A percentile compares a stretch with the other conserved stretches of the same genome.
phyloP scores from a whole-genome alignment of 2,113 vertebrate genomes.

The Pterophyllum scalare region DNA sequence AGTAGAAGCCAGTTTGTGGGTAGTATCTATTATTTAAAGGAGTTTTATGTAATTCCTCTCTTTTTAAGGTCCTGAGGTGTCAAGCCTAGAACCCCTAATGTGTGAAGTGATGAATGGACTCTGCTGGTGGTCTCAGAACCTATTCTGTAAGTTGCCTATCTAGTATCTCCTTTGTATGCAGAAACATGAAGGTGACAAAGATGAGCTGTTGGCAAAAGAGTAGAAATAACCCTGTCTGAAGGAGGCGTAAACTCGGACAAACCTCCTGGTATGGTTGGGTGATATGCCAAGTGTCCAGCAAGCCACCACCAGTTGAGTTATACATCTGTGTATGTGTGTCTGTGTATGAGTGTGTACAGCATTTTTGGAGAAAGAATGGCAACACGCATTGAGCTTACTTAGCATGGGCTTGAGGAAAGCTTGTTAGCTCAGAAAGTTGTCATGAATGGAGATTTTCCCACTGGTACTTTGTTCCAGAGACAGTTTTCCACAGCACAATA shows the following conservation, averaged over 20 bases:
- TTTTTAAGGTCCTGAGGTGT: background rate
- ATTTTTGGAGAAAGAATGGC: background rate
- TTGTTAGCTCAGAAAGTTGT: background rate
- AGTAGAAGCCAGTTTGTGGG: background rate
- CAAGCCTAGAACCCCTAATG: background rate
- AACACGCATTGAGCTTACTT: background rate
- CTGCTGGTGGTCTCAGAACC: background rate
- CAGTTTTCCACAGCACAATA: background rate
- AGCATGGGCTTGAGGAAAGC: background rate
- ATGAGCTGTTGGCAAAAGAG: background rate
- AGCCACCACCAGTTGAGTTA: background rate
- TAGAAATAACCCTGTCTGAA: background rate
- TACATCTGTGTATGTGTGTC: background rate
- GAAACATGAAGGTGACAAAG: background rate
- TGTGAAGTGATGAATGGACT: background rate
- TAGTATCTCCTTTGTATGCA: background rate
- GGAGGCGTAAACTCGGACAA: background rate
- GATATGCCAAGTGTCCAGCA: background rate
- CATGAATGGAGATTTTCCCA: background rate
- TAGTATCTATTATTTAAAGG: constrained; percentile 3
- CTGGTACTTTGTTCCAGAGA: background rate
- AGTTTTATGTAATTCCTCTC: background rate
- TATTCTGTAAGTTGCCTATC: background rate
- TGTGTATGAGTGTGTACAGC: background rate
- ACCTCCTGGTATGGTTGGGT: background rate